phyloP scores from a whole-genome alignment of 2,888 invertebrate species.

The Congeria kusceri region DNA sequence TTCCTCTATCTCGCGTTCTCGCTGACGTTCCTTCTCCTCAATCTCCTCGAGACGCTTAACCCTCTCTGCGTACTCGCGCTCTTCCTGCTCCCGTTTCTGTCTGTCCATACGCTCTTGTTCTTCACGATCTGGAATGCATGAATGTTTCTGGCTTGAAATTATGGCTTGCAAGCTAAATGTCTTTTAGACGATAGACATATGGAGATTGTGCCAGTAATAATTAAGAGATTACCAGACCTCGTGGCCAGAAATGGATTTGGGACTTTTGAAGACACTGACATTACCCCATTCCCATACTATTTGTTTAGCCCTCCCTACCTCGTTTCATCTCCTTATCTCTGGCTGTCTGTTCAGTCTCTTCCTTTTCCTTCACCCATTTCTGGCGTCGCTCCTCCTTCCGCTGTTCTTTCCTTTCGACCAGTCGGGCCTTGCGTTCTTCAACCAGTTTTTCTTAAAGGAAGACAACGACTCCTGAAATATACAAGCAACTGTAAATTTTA shows the following conservation, averaged over 20 bases:
- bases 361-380: constrained; percentile 89
- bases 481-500: no score
- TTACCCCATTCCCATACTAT: no score
- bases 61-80: constrained; percentile 79
- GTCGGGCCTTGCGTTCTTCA: constrained; percentile 83
- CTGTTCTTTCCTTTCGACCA: constrained; percentile 83
- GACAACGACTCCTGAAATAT: constrained; percentile 89
- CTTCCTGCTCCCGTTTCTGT: constrained; percentile 80
- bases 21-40: constrained; percentile 79
- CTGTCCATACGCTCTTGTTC: constrained; percentile 80
- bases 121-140: constrained; percentile 79
- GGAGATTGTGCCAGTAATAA: no score
- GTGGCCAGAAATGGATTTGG: no score
- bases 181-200: no score
- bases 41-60: constrained; percentile 82
- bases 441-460: constrained; percentile 88
- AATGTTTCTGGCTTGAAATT: no score
- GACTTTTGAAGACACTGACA: no score
- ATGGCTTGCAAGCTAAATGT: no score
- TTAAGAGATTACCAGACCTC: no score
- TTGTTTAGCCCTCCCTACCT: no score
- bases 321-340: constrained; percentile 79
- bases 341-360: constrained; percentile 85
- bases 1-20: constrained; percentile 83
- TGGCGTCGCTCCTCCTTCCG: constrained; percentile 89